A percentile compares a stretch with the other conserved stretches of the same genome.
These are phyloP conservation scores for Sebastes baramenuke DNA, from an alignment of 2,797 vertebrate species.

Conservation along the genomic window DNA sequence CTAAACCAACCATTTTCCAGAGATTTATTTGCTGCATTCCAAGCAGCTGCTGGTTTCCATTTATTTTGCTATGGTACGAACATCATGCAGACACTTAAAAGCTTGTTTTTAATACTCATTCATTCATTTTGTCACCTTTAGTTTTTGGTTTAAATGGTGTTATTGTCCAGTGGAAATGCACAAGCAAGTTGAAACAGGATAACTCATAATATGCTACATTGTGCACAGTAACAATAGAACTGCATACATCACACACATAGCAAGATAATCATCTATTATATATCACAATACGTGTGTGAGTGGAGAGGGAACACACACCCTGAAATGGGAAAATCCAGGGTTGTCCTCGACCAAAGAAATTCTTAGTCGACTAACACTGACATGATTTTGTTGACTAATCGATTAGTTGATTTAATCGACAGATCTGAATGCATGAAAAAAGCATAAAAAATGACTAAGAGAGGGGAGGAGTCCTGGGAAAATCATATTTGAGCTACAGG, in stretches of 20 bases:
- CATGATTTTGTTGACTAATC: too few relatives aligned
- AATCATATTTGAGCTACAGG: neutral
- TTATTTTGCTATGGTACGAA: constrained; percentile 16
- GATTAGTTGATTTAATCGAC: too few relatives aligned
- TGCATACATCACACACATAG: neutral
- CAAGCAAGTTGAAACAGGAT: neutral
- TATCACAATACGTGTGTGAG: neutral
- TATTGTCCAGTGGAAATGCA: neutral
- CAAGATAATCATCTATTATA: constrained; percentile 1
- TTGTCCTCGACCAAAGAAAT: too few relatives aligned
- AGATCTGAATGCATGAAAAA: too few relatives aligned
- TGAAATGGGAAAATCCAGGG: neutral
- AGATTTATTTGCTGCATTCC: constrained; percentile 47
- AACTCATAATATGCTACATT: neutral
- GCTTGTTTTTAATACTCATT: constrained; percentile 19
- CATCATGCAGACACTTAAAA: constrained; percentile 12
- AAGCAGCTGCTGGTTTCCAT: constrained; percentile 29
- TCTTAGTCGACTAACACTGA: too few relatives aligned
- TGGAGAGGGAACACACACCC: neutral
- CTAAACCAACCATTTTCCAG: constrained; percentile 39
- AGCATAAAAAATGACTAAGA: too few relatives aligned
- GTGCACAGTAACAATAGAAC: neutral
- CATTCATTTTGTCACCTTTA: constrained; percentile 25
- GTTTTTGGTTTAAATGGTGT: neutral
- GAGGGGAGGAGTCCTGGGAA: too few relatives aligned